These are phyloP conservation scores for Hemaris fuciformis DNA, from an alignment of 2,888 invertebrate genomes.

Conservation along the genomic window DNA sequence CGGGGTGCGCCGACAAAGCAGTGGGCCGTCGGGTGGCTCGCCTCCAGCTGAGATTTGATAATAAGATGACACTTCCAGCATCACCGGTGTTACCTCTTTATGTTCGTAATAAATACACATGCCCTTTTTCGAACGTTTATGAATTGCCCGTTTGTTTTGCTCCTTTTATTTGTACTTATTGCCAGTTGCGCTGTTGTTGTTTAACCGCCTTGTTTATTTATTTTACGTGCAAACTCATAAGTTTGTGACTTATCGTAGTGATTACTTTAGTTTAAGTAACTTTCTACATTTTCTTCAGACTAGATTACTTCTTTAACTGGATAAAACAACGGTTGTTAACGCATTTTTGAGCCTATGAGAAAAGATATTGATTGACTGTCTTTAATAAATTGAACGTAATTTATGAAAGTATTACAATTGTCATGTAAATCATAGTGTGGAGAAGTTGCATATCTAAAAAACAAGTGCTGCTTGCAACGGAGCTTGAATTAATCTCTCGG, in stretches of 20 bases:
- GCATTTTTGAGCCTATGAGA: too few species aligned
- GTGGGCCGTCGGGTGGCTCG: slow-evolving; percentile 55
- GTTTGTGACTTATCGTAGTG: neutral
- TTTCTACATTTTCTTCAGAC: too few species aligned
- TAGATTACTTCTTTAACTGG: too few species aligned
- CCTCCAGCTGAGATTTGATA: slow-evolving; percentile 50
- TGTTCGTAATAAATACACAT: slow-evolving; percentile 18
- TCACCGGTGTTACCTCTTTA: slow-evolving; percentile 44
- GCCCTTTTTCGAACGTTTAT: slow-evolving; percentile 1
- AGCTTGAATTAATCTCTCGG: too few species aligned
- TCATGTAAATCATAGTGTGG: too few species aligned
- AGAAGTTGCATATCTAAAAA: too few species aligned
- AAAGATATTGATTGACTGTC: too few species aligned
- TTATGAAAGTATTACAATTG: too few species aligned
- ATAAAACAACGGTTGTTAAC: too few species aligned
- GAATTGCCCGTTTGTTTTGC: neutral
- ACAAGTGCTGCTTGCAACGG: too few species aligned
- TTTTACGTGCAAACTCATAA: neutral
- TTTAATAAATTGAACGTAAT: too few species aligned
- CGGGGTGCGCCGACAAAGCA: slow-evolving; percentile 76
- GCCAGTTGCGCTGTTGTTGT: neutral
- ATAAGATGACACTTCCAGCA: slow-evolving; percentile 59
- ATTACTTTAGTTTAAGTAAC: too few species aligned
- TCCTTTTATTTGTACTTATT: neutral
- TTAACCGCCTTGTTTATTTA: neutral